Evolutionary conservation across 2,888 invertebrate species (phyloP).

Genomic region (Flexamia atlantica): DNA sequence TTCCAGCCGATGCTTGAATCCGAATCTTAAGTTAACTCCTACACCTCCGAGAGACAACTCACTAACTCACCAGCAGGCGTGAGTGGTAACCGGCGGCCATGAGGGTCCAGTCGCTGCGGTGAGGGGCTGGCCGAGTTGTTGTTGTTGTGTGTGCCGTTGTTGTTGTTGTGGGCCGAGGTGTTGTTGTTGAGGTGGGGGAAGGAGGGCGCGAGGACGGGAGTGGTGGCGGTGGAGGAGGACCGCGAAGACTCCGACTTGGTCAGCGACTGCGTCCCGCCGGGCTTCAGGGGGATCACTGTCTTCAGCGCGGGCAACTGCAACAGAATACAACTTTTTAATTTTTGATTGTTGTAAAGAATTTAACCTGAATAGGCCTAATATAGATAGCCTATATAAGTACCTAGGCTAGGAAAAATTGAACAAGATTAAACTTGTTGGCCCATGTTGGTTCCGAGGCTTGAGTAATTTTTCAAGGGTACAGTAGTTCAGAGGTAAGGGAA

Average conservation of each 20-base stretch:
- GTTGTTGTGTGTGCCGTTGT: conserved; percentile 75
- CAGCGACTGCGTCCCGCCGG: conserved; percentile 42
- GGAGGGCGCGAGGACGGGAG: conserved; percentile 66
- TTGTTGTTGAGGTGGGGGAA: conserved; percentile 69
- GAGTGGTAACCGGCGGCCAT: conserved; percentile 76
- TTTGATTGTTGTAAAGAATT: too few species aligned
- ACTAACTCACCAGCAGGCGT: conserved; percentile 81
- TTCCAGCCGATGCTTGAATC: too few species aligned
- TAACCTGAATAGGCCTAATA: too few species aligned
- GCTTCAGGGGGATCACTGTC: conserved; percentile 65
- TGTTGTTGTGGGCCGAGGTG: conserved; percentile 63
- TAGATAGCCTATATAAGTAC: too few species aligned
- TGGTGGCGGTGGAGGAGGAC: conserved; percentile 64
- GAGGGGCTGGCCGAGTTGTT: conserved; percentile 74
- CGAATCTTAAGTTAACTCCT: too few species aligned
- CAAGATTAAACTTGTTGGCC: too few species aligned
- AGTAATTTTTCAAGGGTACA: too few species aligned
- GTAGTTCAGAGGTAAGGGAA: too few species aligned
- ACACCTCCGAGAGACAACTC: too few species aligned
- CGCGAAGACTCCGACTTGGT: conserved; percentile 66
- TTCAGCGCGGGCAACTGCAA: conserved; percentile 70
- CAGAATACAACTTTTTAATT: too few species aligned
- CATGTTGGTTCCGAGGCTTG: too few species aligned
- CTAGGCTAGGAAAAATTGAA: too few species aligned
- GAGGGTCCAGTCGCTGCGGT: conserved; percentile 72